Base-by-base conservation (phyloP, 2,113 vertebrate genomes). In the Cathartes aura region DNA sequence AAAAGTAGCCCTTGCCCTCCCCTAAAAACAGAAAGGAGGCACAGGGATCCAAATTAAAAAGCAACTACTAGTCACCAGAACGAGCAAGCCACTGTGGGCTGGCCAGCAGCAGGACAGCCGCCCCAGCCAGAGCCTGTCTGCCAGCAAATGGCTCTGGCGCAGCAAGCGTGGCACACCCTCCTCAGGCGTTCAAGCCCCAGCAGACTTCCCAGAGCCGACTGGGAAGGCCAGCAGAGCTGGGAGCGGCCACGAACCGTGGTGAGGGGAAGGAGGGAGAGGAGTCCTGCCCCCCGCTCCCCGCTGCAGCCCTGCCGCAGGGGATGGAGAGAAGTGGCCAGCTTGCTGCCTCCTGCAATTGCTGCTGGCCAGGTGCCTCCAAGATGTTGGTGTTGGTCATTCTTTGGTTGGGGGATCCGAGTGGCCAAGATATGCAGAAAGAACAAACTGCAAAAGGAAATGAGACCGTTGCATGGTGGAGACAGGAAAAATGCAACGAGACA, bases 141-240 rank as follows among this genome's bases (percentile, higher is more conserved):
- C 89, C 94, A 89, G 86, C 84, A 52, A 66, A 26, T 2, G 6
- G 64, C 82, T 36, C 78, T 97, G 95, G 97, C 82, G 2, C 84
- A 45, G 40, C 79, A 4, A 85, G 30, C 1, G 8, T 82, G 93
- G 92, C 97, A 96, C 93, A 93, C 93, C 97, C 97, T 95, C 23
- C 81, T 30, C 89, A 10, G 42, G 38, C 50, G 5, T 53, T 43
- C 55, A 4, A 80, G 53, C 76, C 78, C 50, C 71, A 60, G 75
- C 53, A 1, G 2, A 68, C 60, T 72, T 48, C 14, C 70, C 72
- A 23, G 50, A 81, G 72, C 47, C 6, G 15, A 32, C 76, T 9
- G 56, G 60, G 48, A 63, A 68, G 74, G 74, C 70, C 88, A 79
- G 11, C 0, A 4, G 62, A 47, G 56, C 43, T 52, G 66, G 52